These are phyloP conservation scores for Sialis fuliginosa DNA, from an alignment of 2,888 invertebrate genomes.

Conservation along the genomic window DNA sequence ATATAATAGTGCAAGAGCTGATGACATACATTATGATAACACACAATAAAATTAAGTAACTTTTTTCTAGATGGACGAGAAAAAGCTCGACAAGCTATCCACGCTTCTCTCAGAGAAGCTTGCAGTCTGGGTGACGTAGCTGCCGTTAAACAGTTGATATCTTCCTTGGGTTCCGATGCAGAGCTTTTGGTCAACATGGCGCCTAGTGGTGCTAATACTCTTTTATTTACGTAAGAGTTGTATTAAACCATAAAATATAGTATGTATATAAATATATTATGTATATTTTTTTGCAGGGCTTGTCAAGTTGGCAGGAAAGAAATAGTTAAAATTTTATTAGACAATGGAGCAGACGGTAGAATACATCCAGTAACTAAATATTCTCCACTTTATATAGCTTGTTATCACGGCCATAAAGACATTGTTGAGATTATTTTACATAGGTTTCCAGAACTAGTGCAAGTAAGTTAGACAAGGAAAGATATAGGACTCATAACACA, in stretches of 20 bases:
- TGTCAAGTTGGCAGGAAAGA: conserved; percentile 69
- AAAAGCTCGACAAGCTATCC: conserved; percentile 52
- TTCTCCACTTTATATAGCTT: conserved; percentile 81
- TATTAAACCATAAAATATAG: neutral
- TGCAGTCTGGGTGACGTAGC: conserved; percentile 48
- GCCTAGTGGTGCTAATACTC: conserved; percentile 72
- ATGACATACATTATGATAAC: too few species aligned
- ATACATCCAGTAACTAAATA: conserved; percentile 82
- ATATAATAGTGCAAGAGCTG: too few species aligned
- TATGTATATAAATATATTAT: neutral
- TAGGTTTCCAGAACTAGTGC: conserved; percentile 70
- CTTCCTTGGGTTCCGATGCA: conserved; percentile 43
- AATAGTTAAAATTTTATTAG: conserved; percentile 59
- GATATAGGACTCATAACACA: neutral
- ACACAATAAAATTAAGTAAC: too few species aligned
- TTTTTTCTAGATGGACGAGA: conserved; percentile 46
- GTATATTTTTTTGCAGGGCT: conserved; percentile 36
- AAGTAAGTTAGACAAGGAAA: conserved; percentile 25
- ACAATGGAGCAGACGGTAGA: conserved; percentile 72
- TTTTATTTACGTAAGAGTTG: conserved; percentile 64
- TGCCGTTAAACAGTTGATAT: conserved; percentile 45
- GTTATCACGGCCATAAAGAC: conserved; percentile 66
- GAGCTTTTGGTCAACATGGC: conserved; percentile 71
- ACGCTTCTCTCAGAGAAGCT: conserved; percentile 58
- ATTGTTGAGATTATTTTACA: conserved; percentile 58